Conservation (phyloP, 2,113 vertebrate genomes). For the Notarius lentiginosus region DNA sequence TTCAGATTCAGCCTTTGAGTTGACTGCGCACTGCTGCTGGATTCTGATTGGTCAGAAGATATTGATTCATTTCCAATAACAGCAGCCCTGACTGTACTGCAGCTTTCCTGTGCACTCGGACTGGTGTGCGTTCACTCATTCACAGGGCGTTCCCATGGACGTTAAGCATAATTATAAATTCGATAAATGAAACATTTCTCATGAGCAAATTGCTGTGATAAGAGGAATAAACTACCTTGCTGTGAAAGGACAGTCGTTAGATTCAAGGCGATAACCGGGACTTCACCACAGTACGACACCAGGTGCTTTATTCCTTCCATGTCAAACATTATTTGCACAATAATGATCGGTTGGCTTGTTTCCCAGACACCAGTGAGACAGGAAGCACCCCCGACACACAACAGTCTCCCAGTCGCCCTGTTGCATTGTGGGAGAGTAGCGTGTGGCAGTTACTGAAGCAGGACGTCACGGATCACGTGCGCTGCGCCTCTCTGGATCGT, state of each 20-base stretch:
- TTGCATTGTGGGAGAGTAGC: constrained; percentile 78
- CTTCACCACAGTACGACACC: too few species aligned
- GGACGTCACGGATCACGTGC: constrained; percentile 71
- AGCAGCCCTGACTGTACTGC: background rate
- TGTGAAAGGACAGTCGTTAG: too few species aligned
- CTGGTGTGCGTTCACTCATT: background rate
- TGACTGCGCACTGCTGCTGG: background rate
- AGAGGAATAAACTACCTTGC: background rate
- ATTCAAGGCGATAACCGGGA: too few species aligned
- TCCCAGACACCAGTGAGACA: background rate
- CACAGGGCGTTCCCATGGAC: background rate
- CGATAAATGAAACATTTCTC: background rate
- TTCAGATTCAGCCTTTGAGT: too few species aligned
- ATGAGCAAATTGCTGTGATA: background rate
- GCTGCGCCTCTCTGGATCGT: constrained; percentile 68
- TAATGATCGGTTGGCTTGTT: background rate
- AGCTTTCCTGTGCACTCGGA: background rate
- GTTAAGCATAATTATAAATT: background rate
- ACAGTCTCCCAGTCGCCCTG: constrained; percentile 13
- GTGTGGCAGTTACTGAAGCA: constrained; percentile 73
- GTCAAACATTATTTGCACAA: too few species aligned
- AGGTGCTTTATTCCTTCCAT: too few species aligned
- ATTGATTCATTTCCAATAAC: background rate
- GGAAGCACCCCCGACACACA: background rate
- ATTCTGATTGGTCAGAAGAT: background rate